Percentiles rank a stretch among this genome's conserved stretches.
Conservation (phyloP, 2,113 vertebrate genomes). For the Anoplopoma fimbria region DNA sequence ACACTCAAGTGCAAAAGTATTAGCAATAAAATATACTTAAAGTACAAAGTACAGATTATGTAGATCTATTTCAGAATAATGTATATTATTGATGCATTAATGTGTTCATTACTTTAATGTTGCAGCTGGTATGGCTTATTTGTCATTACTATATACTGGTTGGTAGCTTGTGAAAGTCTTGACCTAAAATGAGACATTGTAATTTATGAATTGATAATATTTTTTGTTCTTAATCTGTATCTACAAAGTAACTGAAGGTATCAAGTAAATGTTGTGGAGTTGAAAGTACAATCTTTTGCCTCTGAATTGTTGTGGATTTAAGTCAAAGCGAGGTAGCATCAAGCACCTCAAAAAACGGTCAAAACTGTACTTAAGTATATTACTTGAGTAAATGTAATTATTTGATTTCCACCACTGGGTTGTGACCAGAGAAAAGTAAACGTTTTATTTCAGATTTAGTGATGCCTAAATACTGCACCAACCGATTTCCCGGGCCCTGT, state of each 20-base stretch:
- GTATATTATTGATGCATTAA: not conserved
- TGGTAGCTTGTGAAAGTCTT: not conserved
- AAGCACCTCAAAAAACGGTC: not conserved
- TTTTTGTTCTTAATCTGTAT: not conserved
- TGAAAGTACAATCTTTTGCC: not conserved
- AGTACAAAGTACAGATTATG: not conserved
- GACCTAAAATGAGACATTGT: not conserved
- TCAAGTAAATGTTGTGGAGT: too few species aligned
- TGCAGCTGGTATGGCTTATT: too few species aligned
- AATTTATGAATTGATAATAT: not conserved
- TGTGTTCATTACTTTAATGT: too few species aligned
- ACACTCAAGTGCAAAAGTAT: not conserved
- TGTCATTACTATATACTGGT: not conserved
- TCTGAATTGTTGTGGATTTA: not conserved
- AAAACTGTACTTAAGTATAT: too few species aligned
- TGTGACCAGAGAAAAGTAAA: not conserved
- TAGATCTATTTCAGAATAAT: not conserved
- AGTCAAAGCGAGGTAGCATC: not conserved
- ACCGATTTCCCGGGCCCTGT: too few species aligned
- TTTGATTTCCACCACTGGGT: not conserved
- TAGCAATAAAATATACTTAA: too few species aligned
- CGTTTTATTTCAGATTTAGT: not conserved
- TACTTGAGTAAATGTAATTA: not conserved
- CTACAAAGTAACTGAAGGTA: not conserved
- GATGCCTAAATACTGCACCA: not conserved